Conservation (phyloP, 1,140 invertebrate species). For the Brachionus manjavacas region DNA sequence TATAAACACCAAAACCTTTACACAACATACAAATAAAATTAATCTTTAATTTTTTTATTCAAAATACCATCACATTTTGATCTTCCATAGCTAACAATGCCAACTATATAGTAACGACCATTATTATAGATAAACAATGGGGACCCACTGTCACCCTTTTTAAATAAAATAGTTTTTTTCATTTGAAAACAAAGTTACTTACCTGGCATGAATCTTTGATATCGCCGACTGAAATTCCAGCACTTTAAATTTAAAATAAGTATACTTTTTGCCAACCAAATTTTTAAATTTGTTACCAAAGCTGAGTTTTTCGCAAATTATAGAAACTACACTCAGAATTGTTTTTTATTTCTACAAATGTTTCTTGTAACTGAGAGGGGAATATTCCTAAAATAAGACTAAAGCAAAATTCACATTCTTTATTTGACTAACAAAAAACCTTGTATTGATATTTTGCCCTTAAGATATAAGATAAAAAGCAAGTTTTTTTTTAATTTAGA, state of each 20-base stretch:
- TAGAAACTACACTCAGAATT: background rate
- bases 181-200: background rate
- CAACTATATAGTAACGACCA: background rate
- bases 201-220: slow-evolving; percentile 17
- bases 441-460: slow-evolving; percentile 6
- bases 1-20: slow-evolving; percentile 5
- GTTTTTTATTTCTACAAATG: background rate
- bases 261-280: background rate
- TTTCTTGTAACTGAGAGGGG: background rate
- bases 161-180: background rate
- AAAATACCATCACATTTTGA: background rate
- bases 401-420: background rate
- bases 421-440: background rate
- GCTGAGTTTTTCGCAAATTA: background rate
- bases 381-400: background rate
- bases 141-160: background rate
- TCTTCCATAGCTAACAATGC: slow-evolving; percentile 5
- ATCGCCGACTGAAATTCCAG: background rate
- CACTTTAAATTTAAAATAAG: background rate
- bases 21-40: background rate
- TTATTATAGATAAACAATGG: background rate
- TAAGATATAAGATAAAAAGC: background rate
- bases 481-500: background rate
- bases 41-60: background rate
- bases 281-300: background rate